Conservation (phyloP, 2,888 invertebrate species). For the Trachelus stipa region DNA sequence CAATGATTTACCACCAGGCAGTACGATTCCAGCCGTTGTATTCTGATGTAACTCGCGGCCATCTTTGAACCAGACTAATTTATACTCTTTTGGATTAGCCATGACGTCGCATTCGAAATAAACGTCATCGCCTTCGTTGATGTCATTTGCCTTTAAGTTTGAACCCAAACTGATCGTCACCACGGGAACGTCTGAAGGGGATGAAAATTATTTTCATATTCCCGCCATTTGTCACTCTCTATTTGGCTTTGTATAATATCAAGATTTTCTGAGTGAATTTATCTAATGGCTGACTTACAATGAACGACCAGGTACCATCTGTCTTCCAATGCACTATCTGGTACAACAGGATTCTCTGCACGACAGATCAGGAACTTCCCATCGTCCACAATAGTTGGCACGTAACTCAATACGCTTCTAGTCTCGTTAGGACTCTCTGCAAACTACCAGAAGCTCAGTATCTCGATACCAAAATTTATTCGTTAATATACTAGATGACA, state of each 20-base stretch:
- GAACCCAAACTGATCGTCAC: slow-evolving; percentile 86
- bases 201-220: not conserved
- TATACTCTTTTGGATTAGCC: slow-evolving; percentile 85
- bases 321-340: slow-evolving; percentile 85
- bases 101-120: slow-evolving; percentile 89
- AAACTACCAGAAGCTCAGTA: slow-evolving; percentile 50
- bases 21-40: slow-evolving; percentile 81
- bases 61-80: slow-evolving; percentile 89
- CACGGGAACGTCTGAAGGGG: slow-evolving; percentile 80
- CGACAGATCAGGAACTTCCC: slow-evolving; percentile 89
- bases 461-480: slow-evolving; percentile 7
- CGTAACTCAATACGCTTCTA: slow-evolving; percentile 84
- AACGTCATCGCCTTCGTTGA: slow-evolving; percentile 90
- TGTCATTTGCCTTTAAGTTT: slow-evolving; percentile 84
- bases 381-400: slow-evolving; percentile 87
- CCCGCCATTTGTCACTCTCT: not conserved
- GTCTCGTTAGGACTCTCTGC: slow-evolving; percentile 82
- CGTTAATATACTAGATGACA: not conserved
- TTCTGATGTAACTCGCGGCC: slow-evolving; percentile 87
- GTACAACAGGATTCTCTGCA: slow-evolving; percentile 87
- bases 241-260: not conserved
- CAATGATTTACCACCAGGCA: slow-evolving; percentile 83
- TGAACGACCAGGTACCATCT: slow-evolving; percentile 87
- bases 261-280: not conserved
- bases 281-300: slow-evolving; percentile 74